A percentile compares a stretch with the other conserved stretches of the same genome.
Evolutionary conservation across 2,888 invertebrate genomes (phyloP).

Genomic region (Hipparchia semele): DNA sequence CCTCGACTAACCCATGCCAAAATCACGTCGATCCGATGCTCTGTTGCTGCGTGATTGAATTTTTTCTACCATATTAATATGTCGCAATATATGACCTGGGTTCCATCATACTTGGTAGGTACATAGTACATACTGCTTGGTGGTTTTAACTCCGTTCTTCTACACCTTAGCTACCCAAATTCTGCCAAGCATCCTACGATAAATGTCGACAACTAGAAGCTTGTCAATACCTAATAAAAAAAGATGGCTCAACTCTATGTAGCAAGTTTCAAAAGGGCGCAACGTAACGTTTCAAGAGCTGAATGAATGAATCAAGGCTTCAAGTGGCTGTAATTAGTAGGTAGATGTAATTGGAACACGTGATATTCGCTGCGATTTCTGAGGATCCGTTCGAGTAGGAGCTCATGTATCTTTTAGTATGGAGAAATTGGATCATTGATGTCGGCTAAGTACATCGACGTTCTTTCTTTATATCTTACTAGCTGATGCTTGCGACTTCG

Average conservation of each 20-base stretch:
- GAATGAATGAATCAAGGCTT: slow-evolving; percentile 6
- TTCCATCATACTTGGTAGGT: no score
- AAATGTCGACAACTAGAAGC: not conserved
- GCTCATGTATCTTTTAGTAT: not conserved
- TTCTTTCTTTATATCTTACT: no score
- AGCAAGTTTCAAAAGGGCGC: not conserved
- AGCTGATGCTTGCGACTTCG: no score
- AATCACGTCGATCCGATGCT: no score
- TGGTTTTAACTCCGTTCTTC: no score
- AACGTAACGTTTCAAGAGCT: not conserved
- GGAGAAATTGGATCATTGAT: not conserved
- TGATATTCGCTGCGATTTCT: slow-evolving; percentile 1
- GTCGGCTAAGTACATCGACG: not conserved
- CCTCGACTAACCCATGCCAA: no score
- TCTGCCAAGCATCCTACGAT: no score
- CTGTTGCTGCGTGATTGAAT: no score
- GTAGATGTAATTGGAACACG: slow-evolving; percentile 3
- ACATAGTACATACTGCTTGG: no score
- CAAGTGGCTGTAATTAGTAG: slow-evolving; percentile 12
- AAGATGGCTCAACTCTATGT: not conserved
- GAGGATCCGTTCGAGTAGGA: not conserved
- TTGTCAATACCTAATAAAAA: not conserved
- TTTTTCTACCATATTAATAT: no score
- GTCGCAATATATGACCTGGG: no score
- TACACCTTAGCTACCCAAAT: no score